Conservation (phyloP, 2,113 vertebrate species). For the Sialia sialis region DNA sequence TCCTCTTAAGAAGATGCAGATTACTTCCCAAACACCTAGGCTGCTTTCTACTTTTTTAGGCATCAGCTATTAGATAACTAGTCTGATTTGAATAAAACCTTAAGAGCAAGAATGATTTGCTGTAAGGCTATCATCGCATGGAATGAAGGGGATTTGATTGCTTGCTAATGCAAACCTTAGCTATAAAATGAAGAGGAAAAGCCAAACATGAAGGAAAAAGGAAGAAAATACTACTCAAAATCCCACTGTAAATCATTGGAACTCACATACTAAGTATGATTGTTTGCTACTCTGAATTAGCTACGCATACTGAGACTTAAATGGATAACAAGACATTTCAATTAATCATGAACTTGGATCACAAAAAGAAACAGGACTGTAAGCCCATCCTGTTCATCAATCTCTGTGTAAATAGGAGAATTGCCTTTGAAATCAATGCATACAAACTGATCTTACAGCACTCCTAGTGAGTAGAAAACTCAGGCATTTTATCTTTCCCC, state of each 20-base stretch:
- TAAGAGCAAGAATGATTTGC: not conserved
- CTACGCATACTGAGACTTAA: not conserved
- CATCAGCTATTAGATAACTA: not conserved
- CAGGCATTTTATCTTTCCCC: slow-evolving; percentile 3
- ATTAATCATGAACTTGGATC: slow-evolving; percentile 34
- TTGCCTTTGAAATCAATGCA: slow-evolving; percentile 26
- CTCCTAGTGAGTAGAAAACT: not conserved
- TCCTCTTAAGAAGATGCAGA: not conserved
- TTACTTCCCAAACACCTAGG: not conserved
- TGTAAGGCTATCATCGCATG: not conserved
- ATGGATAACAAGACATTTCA: slow-evolving; percentile 15
- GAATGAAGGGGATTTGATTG: not conserved
- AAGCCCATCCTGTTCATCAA: slow-evolving; percentile 11
- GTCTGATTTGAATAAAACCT: not conserved
- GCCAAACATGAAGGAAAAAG: not conserved
- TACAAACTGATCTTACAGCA: slow-evolving; percentile 3
- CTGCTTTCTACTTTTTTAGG: not conserved
- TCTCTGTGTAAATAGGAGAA: slow-evolving; percentile 24
- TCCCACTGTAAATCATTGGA: not conserved
- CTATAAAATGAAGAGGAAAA: not conserved
- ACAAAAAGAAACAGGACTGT: slow-evolving; percentile 1
- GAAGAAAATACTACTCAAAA: not conserved
- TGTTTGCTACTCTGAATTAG: not conserved
- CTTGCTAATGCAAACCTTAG: not conserved
- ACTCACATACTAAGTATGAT: not conserved